These are phyloP conservation scores for Muraenolepis orangiensis DNA, from an alignment of 2,797 vertebrate species.

Conservation along the genomic window DNA sequence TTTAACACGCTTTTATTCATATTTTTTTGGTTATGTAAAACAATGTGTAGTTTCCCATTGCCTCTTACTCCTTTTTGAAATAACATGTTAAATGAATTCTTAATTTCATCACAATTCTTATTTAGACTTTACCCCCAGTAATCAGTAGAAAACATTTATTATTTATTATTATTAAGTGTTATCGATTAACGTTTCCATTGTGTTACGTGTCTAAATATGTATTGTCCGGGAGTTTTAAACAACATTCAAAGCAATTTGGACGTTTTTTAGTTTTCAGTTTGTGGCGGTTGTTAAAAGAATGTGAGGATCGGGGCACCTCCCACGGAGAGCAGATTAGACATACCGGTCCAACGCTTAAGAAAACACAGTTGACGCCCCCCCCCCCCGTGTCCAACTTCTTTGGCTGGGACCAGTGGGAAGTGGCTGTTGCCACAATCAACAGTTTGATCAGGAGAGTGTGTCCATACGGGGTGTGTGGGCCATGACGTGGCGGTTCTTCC, in stretches of 20 bases:
- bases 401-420: conserved; percentile 24
- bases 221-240: no score
- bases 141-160: no score
- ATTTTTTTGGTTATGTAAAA: neutral
- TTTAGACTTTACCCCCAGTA: no score
- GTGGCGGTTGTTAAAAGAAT: conserved; percentile 36
- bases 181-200: no score
- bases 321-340: conserved; percentile 30
- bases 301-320: conserved; percentile 35
- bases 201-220: no score
- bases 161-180: no score
- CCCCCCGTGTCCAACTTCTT: conserved; percentile 16
- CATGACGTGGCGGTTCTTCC: neutral
- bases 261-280: neutral
- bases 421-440: neutral
- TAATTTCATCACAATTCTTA: no score
- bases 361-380: conserved; percentile 3
- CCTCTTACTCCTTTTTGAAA: neutral
- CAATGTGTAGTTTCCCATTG: neutral
- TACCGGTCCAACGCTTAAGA: conserved; percentile 20
- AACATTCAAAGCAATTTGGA: no score
- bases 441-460: neutral
- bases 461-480: neutral
- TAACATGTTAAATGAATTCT: no score
- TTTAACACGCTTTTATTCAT: neutral